A percentile compares a stretch with the other conserved stretches of the same genome.
Evolutionary conservation across 2,113 vertebrate species (phyloP).

Genomic region (Rhadina sibilatrix): DNA sequence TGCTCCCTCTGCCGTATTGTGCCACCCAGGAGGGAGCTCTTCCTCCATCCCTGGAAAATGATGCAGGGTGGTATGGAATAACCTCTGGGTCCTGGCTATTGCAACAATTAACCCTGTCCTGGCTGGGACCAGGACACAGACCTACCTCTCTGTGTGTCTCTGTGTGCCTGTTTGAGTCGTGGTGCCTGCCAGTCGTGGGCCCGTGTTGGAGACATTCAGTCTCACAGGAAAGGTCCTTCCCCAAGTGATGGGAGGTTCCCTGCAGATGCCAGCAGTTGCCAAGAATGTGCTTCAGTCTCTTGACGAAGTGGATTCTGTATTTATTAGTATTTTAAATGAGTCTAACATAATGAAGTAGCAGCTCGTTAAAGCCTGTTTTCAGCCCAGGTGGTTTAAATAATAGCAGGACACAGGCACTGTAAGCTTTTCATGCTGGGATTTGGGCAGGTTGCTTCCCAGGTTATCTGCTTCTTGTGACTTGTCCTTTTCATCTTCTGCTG

Average conservation of each 20-base stretch:
- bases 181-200: accelerated
- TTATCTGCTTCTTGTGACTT: neutral
- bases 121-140: neutral
- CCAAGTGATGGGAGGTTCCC: neutral
- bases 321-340: neutral
- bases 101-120: neutral
- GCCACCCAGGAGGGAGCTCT: neutral
- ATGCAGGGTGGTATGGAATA: neutral
- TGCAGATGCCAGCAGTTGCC: accelerated
- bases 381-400: neutral
- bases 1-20: neutral
- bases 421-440: neutral
- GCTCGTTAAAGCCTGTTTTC: neutral
- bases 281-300: accelerated
- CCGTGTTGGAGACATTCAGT: neutral
- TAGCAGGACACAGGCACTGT: neutral
- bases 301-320: neutral
- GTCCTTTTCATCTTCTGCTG: neutral
- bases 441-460: neutral
- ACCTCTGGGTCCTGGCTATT: neutral
- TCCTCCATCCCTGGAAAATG: neutral
- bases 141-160: neutral
- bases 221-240: accelerated
- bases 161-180: neutral
- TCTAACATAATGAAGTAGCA: neutral